Evolutionary conservation across 1,140 invertebrate species (phyloP), one percentile per base, ranked within the genome.

Genomic region (Calephelis virginiensis): DNA sequence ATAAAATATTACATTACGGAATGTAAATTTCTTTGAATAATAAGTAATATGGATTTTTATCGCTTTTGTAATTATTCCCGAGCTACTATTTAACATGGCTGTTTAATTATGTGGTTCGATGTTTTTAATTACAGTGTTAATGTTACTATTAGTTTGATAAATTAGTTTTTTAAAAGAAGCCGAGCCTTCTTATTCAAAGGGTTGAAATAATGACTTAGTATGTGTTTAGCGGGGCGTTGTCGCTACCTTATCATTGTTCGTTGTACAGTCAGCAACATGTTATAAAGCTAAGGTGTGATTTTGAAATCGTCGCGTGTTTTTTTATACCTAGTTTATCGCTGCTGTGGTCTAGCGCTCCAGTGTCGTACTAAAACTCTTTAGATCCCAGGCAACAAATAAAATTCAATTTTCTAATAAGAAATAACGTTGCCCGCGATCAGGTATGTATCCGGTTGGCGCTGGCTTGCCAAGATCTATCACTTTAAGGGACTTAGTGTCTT

Each of bases 1-100:
- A 28, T 56, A 56, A 56, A 53, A 53, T 53, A 53, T 28, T 28
- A 56, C 53, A 56, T 56, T 56, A 56, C 28, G 53, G 28, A 56
- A 56, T 56, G 53, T 56, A 56, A 56, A 56, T 56, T 56, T 56
- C 53, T 56, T 56, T 56, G 53, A 56, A 56, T 56, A 56, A 56
- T 56, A 56, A 56, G 53, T 56, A 56, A 56, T 38, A n/a, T 12
- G 53, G 46, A 62, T 67, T 63, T 68, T 65, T 66, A 65, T 64
- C 28, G 50, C 53, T 38, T 56, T 11, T 56, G 53, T 56, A 56
- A 56, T 56, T 56, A 56, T 56, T 56, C 53, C 53, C 11, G 53
- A 10, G 53, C 53, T 56, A 56, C 53, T 56, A 56, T 56, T 56
- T 56, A 56, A 56, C 53, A 56, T 56, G 53, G 53, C 28, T 56